These are phyloP conservation scores for Drosophila malerkotliana DNA, from an alignment of 1,140 invertebrate genomes.

Conservation along the genomic window DNA sequence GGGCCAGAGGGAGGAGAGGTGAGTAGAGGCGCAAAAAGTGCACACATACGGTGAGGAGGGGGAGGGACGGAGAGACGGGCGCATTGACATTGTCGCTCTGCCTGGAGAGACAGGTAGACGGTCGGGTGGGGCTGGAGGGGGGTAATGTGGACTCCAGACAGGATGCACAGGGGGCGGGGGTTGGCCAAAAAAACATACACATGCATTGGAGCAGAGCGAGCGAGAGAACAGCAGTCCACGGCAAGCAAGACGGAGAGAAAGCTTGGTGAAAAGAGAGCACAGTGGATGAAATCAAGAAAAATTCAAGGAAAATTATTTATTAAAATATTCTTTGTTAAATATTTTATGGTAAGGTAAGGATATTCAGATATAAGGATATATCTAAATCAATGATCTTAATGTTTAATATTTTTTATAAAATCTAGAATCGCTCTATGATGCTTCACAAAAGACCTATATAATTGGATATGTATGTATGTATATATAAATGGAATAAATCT, in stretches of 20 bases:
- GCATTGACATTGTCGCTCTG: slow-evolving; percentile 56
- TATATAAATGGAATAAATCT: too few relatives aligned
- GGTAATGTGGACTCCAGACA: slow-evolving; percentile 29
- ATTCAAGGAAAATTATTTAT: not conserved
- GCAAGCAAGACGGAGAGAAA: slow-evolving; percentile 7
- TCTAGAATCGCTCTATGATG: too few relatives aligned
- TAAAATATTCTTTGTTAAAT: too few relatives aligned
- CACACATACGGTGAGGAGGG: slow-evolving; percentile 18
- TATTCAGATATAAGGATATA: too few relatives aligned
- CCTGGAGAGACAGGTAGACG: slow-evolving; percentile 64
- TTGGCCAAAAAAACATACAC: slow-evolving; percentile 64
- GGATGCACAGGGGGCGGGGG: slow-evolving; percentile 19
- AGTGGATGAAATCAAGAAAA: slow-evolving; percentile 5
- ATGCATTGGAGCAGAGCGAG: slow-evolving; percentile 37
- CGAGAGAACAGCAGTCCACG: slow-evolving; percentile 26
- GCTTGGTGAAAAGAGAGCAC: slow-evolving; percentile 23
- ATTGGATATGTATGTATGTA: too few relatives aligned
- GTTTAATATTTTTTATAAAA: too few relatives aligned
- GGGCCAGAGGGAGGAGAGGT: slow-evolving; percentile 35
- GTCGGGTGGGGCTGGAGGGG: slow-evolving; percentile 3
- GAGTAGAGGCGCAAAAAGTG: slow-evolving; percentile 33
- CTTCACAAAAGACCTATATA: too few relatives aligned
- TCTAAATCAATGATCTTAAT: too few relatives aligned
- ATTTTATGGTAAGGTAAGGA: too few relatives aligned
- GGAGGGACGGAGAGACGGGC: slow-evolving; percentile 25